A percentile compares a stretch with the other conserved stretches of the same genome.
Evolutionary conservation across 2,888 invertebrate genomes (phyloP).

Genomic region (Tolmerus cingulatus): DNA sequence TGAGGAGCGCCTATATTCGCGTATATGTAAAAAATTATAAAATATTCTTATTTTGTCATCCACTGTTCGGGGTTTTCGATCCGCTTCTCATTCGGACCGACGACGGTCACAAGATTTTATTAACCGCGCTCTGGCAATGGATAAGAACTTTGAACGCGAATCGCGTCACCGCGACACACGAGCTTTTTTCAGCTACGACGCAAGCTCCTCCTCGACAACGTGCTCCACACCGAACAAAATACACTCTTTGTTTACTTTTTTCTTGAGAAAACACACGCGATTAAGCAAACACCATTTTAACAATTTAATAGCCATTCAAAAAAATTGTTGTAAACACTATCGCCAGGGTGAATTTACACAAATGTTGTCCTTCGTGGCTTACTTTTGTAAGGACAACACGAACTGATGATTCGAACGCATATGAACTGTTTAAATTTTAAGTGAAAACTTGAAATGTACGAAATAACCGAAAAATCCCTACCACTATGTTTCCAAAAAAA

Average conservation of each 20-base stretch:
- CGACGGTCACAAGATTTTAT: background rate
- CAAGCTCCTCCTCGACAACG: background rate
- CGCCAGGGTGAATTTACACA: background rate
- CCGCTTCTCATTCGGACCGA: background rate
- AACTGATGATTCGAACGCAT: background rate
- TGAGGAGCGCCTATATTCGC: background rate
- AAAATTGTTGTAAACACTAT: background rate
- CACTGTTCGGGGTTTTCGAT: background rate
- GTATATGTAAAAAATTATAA: background rate
- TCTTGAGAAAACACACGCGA: background rate
- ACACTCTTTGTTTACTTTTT: background rate
- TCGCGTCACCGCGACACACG: background rate
- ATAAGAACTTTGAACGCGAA: slow-evolving; percentile 23
- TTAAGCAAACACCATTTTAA: background rate
- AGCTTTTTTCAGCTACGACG: background rate
- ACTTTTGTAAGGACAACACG: background rate
- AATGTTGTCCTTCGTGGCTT: background rate
- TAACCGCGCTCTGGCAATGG: background rate
- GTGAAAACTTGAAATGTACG: background rate
- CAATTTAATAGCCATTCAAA: background rate
- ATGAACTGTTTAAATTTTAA: background rate
- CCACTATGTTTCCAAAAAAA: background rate
- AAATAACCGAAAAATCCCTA: background rate
- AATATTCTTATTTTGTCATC: background rate
- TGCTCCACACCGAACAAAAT: background rate